These are phyloP conservation scores for Drosophila kuntzei DNA, from an alignment of 2,888 invertebrate genomes.

Conservation along the genomic window DNA sequence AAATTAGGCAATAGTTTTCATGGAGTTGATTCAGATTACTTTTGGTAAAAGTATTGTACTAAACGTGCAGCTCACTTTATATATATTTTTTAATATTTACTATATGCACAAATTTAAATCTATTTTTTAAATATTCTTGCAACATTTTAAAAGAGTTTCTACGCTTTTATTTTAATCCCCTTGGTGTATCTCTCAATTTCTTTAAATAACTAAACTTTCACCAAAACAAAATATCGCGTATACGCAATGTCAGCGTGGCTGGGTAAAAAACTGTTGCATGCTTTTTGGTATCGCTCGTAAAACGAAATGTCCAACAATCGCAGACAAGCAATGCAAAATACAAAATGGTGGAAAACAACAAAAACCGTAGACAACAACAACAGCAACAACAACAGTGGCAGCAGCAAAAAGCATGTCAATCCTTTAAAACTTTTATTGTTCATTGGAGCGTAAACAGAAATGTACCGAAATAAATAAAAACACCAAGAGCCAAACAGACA, in stretches of 20 bases:
- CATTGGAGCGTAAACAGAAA: slow-evolving; percentile 70
- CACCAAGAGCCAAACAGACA: slow-evolving; percentile 1
- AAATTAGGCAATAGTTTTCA: slow-evolving; percentile 3
- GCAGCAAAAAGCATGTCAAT: slow-evolving; percentile 61
- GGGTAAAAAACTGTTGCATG: slow-evolving; percentile 66
- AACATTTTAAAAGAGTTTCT: neutral
- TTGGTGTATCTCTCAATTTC: neutral
- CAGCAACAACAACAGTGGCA: slow-evolving; percentile 8
- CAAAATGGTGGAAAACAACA: slow-evolving; percentile 65
- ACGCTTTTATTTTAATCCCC: neutral
- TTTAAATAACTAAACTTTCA: neutral
- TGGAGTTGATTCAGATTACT: neutral
- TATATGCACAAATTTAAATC: too few species aligned
- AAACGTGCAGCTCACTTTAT: too few species aligned
- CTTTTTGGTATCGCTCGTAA: slow-evolving; percentile 30
- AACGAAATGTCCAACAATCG: slow-evolving; percentile 29
- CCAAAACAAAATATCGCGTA: slow-evolving; percentile 35
- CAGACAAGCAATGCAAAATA: slow-evolving; percentile 22
- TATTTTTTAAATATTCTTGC: neutral
- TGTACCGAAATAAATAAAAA: slow-evolving; percentile 70
- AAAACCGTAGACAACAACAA: slow-evolving; percentile 10
- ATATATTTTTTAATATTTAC: too few species aligned
- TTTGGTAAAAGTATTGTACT: too few species aligned
- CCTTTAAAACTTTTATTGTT: slow-evolving; percentile 78
- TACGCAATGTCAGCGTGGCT: slow-evolving; percentile 34